These are phyloP conservation scores for Penaeus indicus DNA, from an alignment of 1,140 invertebrate genomes.

Conservation along the genomic window DNA sequence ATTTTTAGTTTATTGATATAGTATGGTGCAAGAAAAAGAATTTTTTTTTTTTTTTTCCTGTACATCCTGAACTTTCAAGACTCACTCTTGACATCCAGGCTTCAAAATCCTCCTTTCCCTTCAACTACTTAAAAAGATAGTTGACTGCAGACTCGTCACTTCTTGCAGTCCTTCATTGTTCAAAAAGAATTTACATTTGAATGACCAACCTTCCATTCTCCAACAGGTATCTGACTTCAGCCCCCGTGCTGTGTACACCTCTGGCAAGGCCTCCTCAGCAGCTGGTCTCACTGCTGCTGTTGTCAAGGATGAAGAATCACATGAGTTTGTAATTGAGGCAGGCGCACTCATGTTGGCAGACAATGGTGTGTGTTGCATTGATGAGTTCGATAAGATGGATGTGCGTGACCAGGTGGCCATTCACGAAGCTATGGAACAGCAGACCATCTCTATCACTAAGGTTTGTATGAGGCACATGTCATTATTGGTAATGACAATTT, in stretches of 20 bases:
- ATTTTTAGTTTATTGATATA: no score
- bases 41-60: no score
- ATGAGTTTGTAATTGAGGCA: slow-evolving; percentile 99
- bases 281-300: slow-evolving; percentile 98
- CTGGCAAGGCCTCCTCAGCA: slow-evolving; percentile 97
- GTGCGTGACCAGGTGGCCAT: slow-evolving; percentile 97
- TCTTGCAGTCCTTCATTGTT: slow-evolving; percentile 7
- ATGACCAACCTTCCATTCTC: slow-evolving; percentile 56
- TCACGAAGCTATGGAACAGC: slow-evolving; percentile 99
- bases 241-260: slow-evolving; percentile 97
- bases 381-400: slow-evolving; percentile 99
- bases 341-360: slow-evolving; percentile 99
- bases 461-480: slow-evolving; percentile 8
- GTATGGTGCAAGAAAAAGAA: no score
- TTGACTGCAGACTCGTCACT: no score
- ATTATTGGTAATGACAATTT: not conserved
- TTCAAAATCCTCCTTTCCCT: no score
- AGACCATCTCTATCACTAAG: slow-evolving; percentile 99
- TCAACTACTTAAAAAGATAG: no score
- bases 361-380: slow-evolving; percentile 99
- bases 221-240: slow-evolving; percentile 90
- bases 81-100: no score
- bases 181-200: slow-evolving; percentile 23
- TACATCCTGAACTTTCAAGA: no score
- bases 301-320: slow-evolving; percentile 96